Evolutionary conservation across 2,797 vertebrate genomes (phyloP), one percentile per base, ranked within the genome.

Genomic region (Phoxinus dragarum): DNA sequence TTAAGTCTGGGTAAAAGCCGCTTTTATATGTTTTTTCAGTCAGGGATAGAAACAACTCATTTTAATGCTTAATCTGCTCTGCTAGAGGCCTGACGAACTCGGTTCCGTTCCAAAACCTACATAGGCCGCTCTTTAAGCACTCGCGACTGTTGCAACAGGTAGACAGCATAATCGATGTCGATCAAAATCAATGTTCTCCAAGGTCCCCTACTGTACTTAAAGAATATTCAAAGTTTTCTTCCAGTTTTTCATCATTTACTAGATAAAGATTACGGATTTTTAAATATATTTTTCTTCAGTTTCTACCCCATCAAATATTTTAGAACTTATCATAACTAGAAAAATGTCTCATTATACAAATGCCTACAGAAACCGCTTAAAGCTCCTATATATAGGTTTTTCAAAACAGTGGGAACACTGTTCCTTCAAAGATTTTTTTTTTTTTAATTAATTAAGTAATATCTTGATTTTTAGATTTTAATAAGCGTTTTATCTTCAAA

Each of bases 61-160:
- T 49, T 82, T 75, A 74, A 38, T 66, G 74, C 21, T 69, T 87
- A 84, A 87, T 86, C 81, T 86, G 73, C 77, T 69, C 79, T 81
- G 73, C 80, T 71, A 27, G 49, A 76, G 44, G 17, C 36, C 44
- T 72, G 7, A 34, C 0, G 4, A 67, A 73, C 67, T 16, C 44
- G 12, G 64, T 66, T 81, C 66, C 44, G 17, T 72, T 38, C 31
- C 36, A 77, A 40, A 68, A 52, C 71, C 21, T 10, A 52, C 17
- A 34, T 52, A 49, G 5, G 11, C 80, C 47, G 10, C 16, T 42
- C 59, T 42, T 61, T 61, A 78, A 78, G 74, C 11, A 3, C 49
- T 40, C 36, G 74, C 38, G 74, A 52, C 11, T 78, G 36, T 77
- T 59, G 7, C 54, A 77, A 40, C 36, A 77, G 31, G 8, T 38